Evolutionary conservation across 2,113 vertebrate genomes (phyloP).

Genomic region (Octodon degus): DNA sequence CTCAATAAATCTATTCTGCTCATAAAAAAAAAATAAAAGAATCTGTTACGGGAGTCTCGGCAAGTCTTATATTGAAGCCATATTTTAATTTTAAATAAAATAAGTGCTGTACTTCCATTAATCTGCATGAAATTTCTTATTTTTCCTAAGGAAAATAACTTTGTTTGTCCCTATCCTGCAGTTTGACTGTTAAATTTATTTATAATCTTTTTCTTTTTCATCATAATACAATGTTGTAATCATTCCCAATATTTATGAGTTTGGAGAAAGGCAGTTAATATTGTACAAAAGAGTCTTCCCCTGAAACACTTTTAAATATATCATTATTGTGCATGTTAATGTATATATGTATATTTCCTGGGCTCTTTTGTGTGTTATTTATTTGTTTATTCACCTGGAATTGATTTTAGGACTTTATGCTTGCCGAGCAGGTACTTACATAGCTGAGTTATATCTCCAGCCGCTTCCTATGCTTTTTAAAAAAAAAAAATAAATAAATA

Average conservation of each 20-base stretch:
- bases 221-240: not conserved
- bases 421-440: too few relatives aligned
- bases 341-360: not conserved
- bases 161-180: not conserved
- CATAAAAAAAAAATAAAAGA: too few relatives aligned
- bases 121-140: not conserved
- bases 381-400: too few relatives aligned
- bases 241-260: not conserved
- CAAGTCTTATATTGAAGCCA: not conserved
- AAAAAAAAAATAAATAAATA: not conserved
- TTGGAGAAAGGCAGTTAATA: not conserved
- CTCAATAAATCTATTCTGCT: too few relatives aligned
- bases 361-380: not conserved
- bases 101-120: not conserved
- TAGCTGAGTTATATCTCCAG: too few relatives aligned
- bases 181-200: not conserved
- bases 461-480: not conserved
- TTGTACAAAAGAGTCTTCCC: not conserved
- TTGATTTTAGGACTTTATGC: too few relatives aligned
- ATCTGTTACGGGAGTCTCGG: too few relatives aligned
- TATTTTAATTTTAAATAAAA: not conserved
- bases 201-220: not conserved
- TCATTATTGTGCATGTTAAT: not conserved
- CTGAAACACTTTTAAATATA: not conserved
- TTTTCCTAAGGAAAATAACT: not conserved